Base-by-base conservation (phyloP, 2,888 invertebrate genomes). In the Dicyrtomina minuta region DNA sequence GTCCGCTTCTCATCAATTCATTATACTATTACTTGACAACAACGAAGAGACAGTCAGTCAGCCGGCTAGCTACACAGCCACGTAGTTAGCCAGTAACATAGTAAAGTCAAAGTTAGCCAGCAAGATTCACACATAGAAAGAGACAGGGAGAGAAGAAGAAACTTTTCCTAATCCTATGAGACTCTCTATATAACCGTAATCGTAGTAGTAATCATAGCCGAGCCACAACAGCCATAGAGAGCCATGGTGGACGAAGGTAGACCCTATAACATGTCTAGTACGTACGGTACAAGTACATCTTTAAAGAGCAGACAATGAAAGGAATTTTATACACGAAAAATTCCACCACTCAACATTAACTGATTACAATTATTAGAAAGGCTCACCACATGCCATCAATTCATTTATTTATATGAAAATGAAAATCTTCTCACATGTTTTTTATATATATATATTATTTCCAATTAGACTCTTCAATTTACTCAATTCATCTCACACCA, bases 361-460 rank as follows among this genome's bases (percentile, higher is more conserved):
- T 58, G 58, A 58, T 58, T 58, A 33, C 58, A 58, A 58, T 58
- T 33, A 33, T 33, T 58, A 33, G 58, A 58, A 58, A 58, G 58
- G 58, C 58, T 58, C 58, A 24, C 33, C 26, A 58, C 58, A 58
- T 58, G 58, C 33, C 24, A 53, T 53, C 58, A 27, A 33, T 22
- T 27, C 27, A 58, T 58, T 58, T 58, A 26, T 58, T 58, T 58
- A 58, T 27, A 58, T 58, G 58, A 58, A 58, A 58, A 58, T 58
- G 53, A 13, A 53, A 53, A 53, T n/a, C 33, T 58, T 24, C 6
- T 58, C 33, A 33, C 33, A 12, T 33, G 24, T 53, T 27, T 58
- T 27, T 53, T 53, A 6, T 53, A 5, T 20, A 5, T 33, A 33
- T 17, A 46, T 46, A 46, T 41, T 46, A n/a, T 46, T 33, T 33